phyloP scores from a whole-genome alignment of 2,797 vertebrate genomes.

The Poecilia wingei region DNA sequence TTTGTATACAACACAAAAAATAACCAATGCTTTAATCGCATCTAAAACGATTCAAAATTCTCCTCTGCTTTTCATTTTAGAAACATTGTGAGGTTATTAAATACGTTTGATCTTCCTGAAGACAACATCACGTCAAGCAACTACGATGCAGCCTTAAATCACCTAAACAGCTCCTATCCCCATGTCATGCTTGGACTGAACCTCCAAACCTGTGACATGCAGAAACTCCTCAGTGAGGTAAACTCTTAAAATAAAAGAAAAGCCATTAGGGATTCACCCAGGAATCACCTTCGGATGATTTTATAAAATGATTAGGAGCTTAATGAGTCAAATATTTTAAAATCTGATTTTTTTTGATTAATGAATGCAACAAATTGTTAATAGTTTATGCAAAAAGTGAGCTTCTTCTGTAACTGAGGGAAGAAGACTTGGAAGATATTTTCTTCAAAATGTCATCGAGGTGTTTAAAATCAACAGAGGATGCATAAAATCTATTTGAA shows the following conservation, averaged over 20 bases:
- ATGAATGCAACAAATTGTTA: not conserved
- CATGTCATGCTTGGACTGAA: slow-evolving; percentile 62
- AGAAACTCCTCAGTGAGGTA: slow-evolving; percentile 87
- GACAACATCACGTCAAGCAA: slow-evolving; percentile 84
- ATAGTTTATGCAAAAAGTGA: not conserved
- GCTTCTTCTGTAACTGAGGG: not conserved
- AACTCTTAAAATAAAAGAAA: not conserved
- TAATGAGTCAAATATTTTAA: not conserved
- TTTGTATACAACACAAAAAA: not conserved
- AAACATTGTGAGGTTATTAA: slow-evolving; percentile 88
- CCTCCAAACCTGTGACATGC: slow-evolving; percentile 84
- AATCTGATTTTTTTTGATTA: not conserved
- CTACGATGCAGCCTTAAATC: slow-evolving; percentile 72
- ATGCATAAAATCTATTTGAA: not conserved
- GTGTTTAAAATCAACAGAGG: not conserved
- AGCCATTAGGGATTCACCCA: not conserved
- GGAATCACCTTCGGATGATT: not conserved
- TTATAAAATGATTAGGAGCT: not conserved
- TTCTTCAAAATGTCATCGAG: not conserved
- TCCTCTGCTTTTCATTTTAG: slow-evolving; percentile 63
- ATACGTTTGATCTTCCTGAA: slow-evolving; percentile 87
- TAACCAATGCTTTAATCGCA: not conserved
- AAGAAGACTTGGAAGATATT: not conserved
- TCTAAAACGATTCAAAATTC: not conserved
- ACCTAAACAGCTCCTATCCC: slow-evolving; percentile 76